Conservation (phyloP, 2,888 invertebrate genomes). For the Crematogaster levior region DNA sequence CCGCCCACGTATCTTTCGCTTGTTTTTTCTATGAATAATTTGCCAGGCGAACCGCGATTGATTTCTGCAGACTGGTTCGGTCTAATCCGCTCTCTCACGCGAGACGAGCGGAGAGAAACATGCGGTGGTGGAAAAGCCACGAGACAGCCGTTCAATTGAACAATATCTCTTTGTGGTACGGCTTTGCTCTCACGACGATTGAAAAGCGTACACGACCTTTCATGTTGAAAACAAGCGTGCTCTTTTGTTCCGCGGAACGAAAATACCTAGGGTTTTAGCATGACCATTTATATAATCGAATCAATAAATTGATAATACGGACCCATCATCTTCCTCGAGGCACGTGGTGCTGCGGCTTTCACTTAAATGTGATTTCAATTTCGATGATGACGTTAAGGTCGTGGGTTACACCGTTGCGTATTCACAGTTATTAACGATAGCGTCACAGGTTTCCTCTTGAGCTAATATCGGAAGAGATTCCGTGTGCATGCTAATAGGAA, state of each 20-base stretch:
- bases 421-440: constrained; percentile 9
- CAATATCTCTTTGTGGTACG: constrained; percentile 8
- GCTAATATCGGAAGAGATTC: neutral
- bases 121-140: neutral
- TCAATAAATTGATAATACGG: constrained; percentile 46
- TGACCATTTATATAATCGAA: constrained; percentile 46
- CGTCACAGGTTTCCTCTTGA: neutral
- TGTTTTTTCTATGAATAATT: constrained; percentile 42
- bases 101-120: neutral
- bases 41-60: neutral
- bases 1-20: neutral
- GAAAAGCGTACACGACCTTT: constrained; percentile 27
- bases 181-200: constrained; percentile 16
- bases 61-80: neutral
- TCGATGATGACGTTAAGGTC: neutral
- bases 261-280: constrained; percentile 33
- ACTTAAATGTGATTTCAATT: constrained; percentile 27
- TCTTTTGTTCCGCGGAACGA: constrained; percentile 1
- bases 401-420: neutral
- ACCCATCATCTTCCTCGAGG: neutral
- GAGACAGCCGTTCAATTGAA: constrained; percentile 27
- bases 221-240: constrained; percentile 22
- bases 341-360: neutral
- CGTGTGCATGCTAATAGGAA: neutral
- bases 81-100: neutral